Conservation (phyloP, 2,113 vertebrate species). For the Aegypius monachus region DNA sequence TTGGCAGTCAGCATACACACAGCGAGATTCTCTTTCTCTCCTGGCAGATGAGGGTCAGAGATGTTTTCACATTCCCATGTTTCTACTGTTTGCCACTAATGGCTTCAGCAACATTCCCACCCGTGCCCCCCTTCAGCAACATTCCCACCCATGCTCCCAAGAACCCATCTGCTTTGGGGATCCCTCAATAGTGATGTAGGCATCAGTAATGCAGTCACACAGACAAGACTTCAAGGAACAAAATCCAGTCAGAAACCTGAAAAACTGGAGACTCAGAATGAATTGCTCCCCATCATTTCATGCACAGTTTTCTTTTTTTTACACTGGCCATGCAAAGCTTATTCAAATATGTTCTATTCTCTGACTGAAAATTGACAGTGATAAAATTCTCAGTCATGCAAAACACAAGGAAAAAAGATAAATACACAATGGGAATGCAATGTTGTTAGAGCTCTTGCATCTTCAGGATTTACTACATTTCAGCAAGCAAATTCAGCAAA, state of each 20-base stretch:
- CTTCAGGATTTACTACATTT: not conserved
- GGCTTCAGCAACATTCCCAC: not conserved
- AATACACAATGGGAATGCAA: not conserved
- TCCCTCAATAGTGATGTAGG: not conserved
- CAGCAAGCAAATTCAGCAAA: not conserved
- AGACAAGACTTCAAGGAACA: not conserved
- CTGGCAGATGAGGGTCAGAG: not conserved
- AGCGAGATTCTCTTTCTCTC: not conserved
- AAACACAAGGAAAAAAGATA: not conserved
- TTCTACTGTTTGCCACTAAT: not conserved
- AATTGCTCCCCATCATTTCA: not conserved
- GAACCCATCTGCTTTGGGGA: not conserved
- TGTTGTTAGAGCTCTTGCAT: not conserved
- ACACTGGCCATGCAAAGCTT: not conserved
- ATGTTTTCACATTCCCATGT: not conserved
- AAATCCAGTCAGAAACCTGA: not conserved
- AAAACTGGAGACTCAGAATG: not conserved
- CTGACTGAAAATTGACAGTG: not conserved
- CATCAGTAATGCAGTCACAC: not conserved
- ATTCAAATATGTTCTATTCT: not conserved
- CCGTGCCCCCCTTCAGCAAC: not conserved
- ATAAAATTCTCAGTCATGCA: not conserved
- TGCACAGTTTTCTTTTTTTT: fast-evolving
- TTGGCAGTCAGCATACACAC: not conserved
- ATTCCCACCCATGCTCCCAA: fast-evolving